Percentiles rank a stretch among this genome's conserved stretches.
Conservation (phyloP, 2,797 vertebrate species). For the Diplodus sargus region DNA sequence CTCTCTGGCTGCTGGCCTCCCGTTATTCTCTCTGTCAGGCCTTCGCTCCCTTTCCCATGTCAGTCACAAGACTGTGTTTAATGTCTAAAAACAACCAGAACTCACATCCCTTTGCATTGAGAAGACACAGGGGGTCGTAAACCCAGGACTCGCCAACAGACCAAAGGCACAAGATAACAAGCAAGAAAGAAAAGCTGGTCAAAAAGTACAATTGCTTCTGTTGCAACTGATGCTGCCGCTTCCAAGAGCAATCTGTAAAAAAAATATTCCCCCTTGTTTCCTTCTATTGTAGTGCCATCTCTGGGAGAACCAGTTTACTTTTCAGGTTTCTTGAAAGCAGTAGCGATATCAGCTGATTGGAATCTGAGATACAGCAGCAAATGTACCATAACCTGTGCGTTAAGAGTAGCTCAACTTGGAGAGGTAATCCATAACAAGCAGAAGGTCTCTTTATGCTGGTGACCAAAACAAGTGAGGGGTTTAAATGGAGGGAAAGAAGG, state of each 20-base stretch:
- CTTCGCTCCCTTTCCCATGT: conserved; percentile 33
- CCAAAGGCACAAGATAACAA: conserved; percentile 13
- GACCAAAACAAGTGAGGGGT: conserved; percentile 27
- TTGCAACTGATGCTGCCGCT: neutral
- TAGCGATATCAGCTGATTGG: neutral
- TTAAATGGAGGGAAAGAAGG: conserved; percentile 11
- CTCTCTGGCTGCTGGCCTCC: conserved; percentile 59
- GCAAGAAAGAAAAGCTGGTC: conserved; percentile 24
- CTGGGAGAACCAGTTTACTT: neutral
- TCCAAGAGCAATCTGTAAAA: neutral
- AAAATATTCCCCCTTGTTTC: conserved; percentile 23
- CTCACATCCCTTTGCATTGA: conserved; percentile 40
- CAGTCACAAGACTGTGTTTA: conserved; percentile 46
- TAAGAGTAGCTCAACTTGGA: conserved; percentile 32
- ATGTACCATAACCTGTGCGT: neutral
- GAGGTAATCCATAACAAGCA: conserved; percentile 20
- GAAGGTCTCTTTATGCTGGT: conserved; percentile 19
- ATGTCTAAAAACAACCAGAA: conserved; percentile 67
- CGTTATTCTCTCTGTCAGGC: conserved; percentile 43
- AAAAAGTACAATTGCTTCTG: conserved; percentile 13
- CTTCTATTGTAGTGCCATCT: neutral
- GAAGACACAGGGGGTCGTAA: conserved; percentile 13
- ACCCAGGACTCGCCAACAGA: conserved; percentile 14
- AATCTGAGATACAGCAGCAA: neutral
- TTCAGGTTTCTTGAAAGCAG: conserved; percentile 3